A percentile compares a stretch with the other conserved stretches of the same genome.
These are phyloP conservation scores for Chondrilla cf. caribensis DNA, from an alignment of 37 sponge, comb jelly and placozoan species.

Conservation along the genomic window DNA sequence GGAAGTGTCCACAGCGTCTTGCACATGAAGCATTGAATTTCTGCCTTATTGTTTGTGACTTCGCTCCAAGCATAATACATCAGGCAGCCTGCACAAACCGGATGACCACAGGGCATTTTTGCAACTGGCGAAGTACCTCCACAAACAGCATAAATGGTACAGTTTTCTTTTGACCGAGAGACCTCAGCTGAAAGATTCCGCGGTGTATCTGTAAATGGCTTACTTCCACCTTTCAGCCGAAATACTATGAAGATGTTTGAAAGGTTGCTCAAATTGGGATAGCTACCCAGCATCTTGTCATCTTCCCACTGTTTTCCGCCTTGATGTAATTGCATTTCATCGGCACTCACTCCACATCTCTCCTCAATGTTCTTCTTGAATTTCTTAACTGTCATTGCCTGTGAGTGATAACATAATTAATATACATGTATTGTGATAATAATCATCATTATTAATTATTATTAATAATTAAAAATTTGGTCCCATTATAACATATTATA, in stretches of 20 bases:
- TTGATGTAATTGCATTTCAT: slow-evolving; percentile 24
- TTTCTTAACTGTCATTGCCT: slow-evolving; percentile 21
- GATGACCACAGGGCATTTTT: slow-evolving; percentile 19
- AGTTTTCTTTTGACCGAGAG: slow-evolving; percentile 59
- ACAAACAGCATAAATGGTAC: slow-evolving; percentile 53
- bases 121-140: slow-evolving; percentile 56
- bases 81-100: not conserved
- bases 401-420: not conserved
- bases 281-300: slow-evolving; percentile 22
- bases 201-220: not conserved
- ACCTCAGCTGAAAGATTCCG: not conserved
- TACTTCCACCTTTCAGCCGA: slow-evolving; percentile 40
- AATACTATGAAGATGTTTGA: slow-evolving; percentile 40
- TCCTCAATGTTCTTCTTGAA: slow-evolving; percentile 23
- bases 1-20: slow-evolving; percentile 21
- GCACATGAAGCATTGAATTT: slow-evolving; percentile 25
- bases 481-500: too few relatives aligned
- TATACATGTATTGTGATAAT: slow-evolving; percentile 18
- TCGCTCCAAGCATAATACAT: slow-evolving; percentile 33
- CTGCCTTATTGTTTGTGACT: slow-evolving; percentile 20
- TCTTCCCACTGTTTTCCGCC: slow-evolving; percentile 41
- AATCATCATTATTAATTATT: too few relatives aligned
- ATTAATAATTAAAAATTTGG: too few relatives aligned
- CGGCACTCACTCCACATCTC: slow-evolving; percentile 14
- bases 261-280: slow-evolving; percentile 4